Base-by-base conservation (phyloP, 2,113 vertebrate genomes). In the Cephalophus harveyi region DNA sequence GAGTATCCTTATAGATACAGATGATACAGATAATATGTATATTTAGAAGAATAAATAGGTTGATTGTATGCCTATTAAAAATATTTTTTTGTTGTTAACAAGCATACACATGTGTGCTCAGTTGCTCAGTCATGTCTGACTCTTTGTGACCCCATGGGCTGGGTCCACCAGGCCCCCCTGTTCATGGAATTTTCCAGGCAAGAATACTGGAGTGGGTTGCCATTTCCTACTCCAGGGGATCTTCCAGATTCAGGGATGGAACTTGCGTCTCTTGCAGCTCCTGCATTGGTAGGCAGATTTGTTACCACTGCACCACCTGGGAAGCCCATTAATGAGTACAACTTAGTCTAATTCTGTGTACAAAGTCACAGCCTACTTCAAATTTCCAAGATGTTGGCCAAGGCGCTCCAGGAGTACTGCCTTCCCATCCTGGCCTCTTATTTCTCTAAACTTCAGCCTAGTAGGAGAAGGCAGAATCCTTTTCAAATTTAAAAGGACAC, bases 31-130 rank as follows among this genome's bases (percentile, higher is more conserved):
- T 21, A 67, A 95, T 48, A 95, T n/a, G 36, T n/a, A 40, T 52
- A 87, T 89, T 92, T 90, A 92, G 52, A 95, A 52, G 54, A 96
- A 59, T 87, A 92, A 96, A 84, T 59, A 91, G 89, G 50, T 91
- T 46, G 25, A 71, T 36, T 55, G 17, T 46, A 60, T 3, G 60
- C 54, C 89, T 95, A 30, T 91, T 64, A 76, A 94, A 83, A 84
- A 40, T 11, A 3, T 52, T 96, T 81, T 81, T 12, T 87, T 55
- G 43, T 48, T 93, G 9, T 50, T 83, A 95, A 78, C 48, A 91
- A 81, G 48, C 67, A 2, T 27, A 76, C 12, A 25, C 40, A 43
- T 43, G 71, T 6, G 0, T 27, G 71, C 71, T 76, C 36, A 43
- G 71, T 76, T 76, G 36, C 71, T 43, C 36, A 76, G 12, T 76